phyloP scores from a whole-genome alignment of 2,797 vertebrate genomes.

The Micropoecilia bifurca region DNA sequence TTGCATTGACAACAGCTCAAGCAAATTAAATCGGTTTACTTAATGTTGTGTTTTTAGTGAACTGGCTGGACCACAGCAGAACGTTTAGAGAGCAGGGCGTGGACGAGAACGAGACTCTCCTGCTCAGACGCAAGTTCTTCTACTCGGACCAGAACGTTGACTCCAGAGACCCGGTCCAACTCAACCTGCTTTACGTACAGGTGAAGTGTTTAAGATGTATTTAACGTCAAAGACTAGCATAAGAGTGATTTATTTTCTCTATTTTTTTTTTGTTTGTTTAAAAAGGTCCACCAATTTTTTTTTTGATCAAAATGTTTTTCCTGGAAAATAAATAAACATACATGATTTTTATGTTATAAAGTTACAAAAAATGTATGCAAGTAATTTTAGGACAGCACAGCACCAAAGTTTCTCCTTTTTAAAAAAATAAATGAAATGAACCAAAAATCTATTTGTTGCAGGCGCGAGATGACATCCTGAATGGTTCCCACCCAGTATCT shows the following conservation, averaged over 20 bases:
- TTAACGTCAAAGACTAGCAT: not conserved
- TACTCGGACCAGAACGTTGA: conserved; percentile 99
- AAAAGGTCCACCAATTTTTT: too few relatives aligned
- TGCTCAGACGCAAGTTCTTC: conserved; percentile 96
- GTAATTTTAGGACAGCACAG: not conserved
- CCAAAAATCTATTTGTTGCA: conserved; percentile 52
- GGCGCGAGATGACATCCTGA: conserved; percentile 98
- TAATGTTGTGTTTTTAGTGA: conserved; percentile 81
- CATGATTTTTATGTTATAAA: not conserved
- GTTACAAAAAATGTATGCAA: not conserved
- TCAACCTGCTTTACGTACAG: conserved; percentile 90
- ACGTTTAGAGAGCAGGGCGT: conserved; percentile 98
- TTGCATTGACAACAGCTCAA: not conserved
- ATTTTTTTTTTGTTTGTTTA: too few relatives aligned
- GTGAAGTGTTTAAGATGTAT: conserved; percentile 23
- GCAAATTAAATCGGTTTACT: not conserved
- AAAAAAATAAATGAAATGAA: not conserved
- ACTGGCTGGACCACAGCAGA: conserved; percentile 98
- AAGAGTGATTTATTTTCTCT: too few relatives aligned
- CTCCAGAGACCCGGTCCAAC: conserved; percentile 96
- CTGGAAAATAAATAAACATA: not conserved
- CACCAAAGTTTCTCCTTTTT: not conserved
- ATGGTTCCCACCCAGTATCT: conserved; percentile 97
- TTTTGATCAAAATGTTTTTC: not conserved
- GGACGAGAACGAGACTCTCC: conserved; percentile 92